Base-by-base conservation (phyloP, 2,113 vertebrate species). In the Gobio gobio region DNA sequence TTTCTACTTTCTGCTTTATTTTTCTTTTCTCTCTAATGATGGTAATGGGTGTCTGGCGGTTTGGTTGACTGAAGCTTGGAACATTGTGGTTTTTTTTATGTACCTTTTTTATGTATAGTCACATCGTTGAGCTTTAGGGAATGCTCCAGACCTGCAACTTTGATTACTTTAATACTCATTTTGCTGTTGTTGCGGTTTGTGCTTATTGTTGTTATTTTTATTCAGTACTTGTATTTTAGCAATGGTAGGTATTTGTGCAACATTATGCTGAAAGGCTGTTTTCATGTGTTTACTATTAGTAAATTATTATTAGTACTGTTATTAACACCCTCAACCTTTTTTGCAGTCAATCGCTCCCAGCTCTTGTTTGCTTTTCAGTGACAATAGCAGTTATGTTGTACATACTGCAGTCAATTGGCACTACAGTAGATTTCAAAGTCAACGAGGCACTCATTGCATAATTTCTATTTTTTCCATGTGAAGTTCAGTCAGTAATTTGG, bases 161-260 rank as follows among this genome's bases (percentile, higher is more conserved):
- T 88, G 45, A 43, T 43, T 83, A 76, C 20, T 40, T 68, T 59
- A 51, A 61, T 40, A 20, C 68, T 80, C 10, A 36, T 86, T 22
- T 79, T 80, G 45, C 51, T 72, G 83, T 49, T 88, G 84, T 86
- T 78, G 76, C 82, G 64, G 86, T 88, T 88, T 87, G 84, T 88
- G 89, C 86, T 85, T 81, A 74, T 87, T 93, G 90, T 91, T 92
- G 16, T 92, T 92, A 61, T 93, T 84, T 82, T 86, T 76, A 78
- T 40, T 84, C 81, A 88, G 87, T 93, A 89, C 88, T 88, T 89
- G 91, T 91, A 91, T 76, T 84, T 86, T 82, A 54, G 72, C 72
- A 54, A 45, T 87, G 84, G 58, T 84, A 59, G 84, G 72, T 90
- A 87, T 86, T 90, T 88, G 91, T 75, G 87, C 79, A 72, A 70